Evolutionary conservation across 2,888 invertebrate species (phyloP).

Genomic region (Zygogramma bicolorata): DNA sequence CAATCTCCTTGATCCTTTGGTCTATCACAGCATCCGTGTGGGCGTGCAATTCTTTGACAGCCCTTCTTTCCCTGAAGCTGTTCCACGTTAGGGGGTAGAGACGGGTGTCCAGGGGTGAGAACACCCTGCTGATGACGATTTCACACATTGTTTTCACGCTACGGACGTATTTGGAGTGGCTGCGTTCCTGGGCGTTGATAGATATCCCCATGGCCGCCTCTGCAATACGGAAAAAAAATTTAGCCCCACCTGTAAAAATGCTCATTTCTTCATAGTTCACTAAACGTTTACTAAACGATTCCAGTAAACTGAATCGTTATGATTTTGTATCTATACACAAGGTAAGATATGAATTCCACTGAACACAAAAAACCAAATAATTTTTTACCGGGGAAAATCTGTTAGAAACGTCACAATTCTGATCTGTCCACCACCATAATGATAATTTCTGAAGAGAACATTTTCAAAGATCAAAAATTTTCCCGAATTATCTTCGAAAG

Average conservation of each 20-base stretch:
- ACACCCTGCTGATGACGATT: constrained; percentile 52
- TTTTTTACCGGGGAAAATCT: too few relatives aligned
- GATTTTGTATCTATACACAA: too few relatives aligned
- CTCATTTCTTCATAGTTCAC: too few relatives aligned
- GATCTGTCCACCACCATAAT: too few relatives aligned
- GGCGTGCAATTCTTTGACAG: constrained; percentile 50
- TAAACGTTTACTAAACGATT: too few relatives aligned
- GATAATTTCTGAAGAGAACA: too few relatives aligned
- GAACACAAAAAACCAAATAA: too few relatives aligned
- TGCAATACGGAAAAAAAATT: constrained; percentile 61
- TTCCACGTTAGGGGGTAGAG: constrained; percentile 71
- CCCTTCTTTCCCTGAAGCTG: constrained; percentile 67
- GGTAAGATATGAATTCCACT: too few relatives aligned
- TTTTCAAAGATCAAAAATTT: too few relatives aligned
- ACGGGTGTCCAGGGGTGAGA: constrained; percentile 65
- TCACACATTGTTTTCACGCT: constrained; percentile 72
- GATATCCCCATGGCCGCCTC: constrained; percentile 88
- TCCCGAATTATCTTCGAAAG: too few relatives aligned
- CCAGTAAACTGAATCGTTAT: too few relatives aligned
- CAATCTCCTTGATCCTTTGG: constrained; percentile 54
- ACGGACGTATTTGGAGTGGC: constrained; percentile 78
- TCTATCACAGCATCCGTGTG: constrained; percentile 37
- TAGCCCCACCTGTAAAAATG: not conserved
- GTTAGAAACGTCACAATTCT: too few relatives aligned
- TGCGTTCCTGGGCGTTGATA: constrained; percentile 77